phyloP scores from a whole-genome alignment of 2,797 vertebrate genomes.

The Pantherophis vulpinus region DNA sequence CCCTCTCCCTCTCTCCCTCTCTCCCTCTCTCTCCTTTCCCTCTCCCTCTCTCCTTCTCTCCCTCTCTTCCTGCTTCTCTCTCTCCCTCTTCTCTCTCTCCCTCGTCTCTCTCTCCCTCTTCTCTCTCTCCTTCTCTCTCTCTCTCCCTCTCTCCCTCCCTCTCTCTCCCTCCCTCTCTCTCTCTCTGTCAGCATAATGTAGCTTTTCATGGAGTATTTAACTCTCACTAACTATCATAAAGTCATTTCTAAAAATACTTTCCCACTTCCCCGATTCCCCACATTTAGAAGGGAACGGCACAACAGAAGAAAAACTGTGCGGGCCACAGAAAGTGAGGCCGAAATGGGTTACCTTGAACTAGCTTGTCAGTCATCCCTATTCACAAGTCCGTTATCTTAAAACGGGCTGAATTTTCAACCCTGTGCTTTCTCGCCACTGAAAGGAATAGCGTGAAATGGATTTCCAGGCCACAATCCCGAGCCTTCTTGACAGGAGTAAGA shows the following conservation, averaged over 20 bases:
- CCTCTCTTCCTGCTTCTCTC: fast-evolving
- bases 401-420: not conserved
- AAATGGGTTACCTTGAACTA: slow-evolving; percentile 22
- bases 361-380: slow-evolving; percentile 17
- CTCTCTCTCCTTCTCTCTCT: fast-evolving
- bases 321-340: slow-evolving; percentile 20
- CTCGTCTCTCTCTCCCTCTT: fast-evolving
- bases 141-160: not conserved
- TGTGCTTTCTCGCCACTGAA: not conserved
- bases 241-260: slow-evolving; percentile 30
- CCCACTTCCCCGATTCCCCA: slow-evolving; percentile 28
- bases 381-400: not conserved
- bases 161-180: not conserved
- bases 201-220: slow-evolving; percentile 47
- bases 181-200: not conserved
- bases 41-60: too few species aligned
- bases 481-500: not conserved
- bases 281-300: slow-evolving; percentile 40
- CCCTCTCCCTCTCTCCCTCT: not conserved
- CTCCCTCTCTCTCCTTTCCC: fast-evolving
- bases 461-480: not conserved
- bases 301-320: not conserved
- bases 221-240: slow-evolving; percentile 23
- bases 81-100: fast-evolving
- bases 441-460: slow-evolving; percentile 6